Percentiles rank a stretch among this genome's conserved stretches.
Conservation (phyloP, 1,140 invertebrate species). For the Xylocopa sonorina region DNA sequence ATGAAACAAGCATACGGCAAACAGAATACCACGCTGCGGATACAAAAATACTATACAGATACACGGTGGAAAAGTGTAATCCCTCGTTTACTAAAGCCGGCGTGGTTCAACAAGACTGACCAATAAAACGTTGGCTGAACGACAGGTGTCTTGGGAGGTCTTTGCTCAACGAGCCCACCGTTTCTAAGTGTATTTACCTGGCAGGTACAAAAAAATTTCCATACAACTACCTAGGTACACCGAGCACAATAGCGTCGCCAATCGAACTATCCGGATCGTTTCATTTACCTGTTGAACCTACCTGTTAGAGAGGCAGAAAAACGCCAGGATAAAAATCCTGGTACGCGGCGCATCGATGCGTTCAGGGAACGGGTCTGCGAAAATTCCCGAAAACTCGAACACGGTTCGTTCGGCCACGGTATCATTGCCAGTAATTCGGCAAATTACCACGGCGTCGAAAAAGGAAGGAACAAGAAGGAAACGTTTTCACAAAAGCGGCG, state of each 20-base stretch:
- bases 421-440: slow-evolving; percentile 3
- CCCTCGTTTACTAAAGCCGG: not conserved
- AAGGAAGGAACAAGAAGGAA: not conserved
- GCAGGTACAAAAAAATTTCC: slow-evolving; percentile 18
- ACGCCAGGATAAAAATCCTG: no score
- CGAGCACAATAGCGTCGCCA: not conserved
- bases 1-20: not conserved
- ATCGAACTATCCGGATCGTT: not conserved
- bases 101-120: not conserved
- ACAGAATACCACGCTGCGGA: no score
- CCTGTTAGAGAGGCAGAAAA: no score
- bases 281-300: not conserved
- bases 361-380: no score
- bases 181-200: slow-evolving; percentile 4
- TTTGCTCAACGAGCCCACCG: not conserved
- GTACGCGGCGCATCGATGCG: no score
- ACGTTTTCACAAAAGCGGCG: not conserved
- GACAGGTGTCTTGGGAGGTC: not conserved
- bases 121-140: not conserved
- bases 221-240: not conserved
- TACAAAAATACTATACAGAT: not conserved
- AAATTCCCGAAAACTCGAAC: slow-evolving; percentile 1
- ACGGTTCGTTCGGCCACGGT: no score
- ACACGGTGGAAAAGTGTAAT: not conserved
- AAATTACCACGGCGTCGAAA: not conserved